Conservation (phyloP, 2,888 invertebrate genomes). For the Ennomos erosarius region DNA sequence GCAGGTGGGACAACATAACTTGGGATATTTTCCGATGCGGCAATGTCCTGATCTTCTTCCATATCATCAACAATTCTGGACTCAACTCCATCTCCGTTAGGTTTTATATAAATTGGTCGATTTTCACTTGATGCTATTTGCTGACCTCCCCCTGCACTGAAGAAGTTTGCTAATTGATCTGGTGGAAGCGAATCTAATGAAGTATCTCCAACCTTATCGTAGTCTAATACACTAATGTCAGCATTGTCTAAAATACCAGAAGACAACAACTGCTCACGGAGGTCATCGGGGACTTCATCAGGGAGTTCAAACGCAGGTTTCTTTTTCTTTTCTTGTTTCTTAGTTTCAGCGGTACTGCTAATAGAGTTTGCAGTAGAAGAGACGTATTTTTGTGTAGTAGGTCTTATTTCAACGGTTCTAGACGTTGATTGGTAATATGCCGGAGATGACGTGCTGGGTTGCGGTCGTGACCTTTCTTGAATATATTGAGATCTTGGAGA, state of each 20-base stretch:
- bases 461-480: constrained; percentile 72
- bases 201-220: constrained; percentile 95
- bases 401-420: constrained; percentile 77
- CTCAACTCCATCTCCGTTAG: constrained; percentile 85
- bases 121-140: constrained; percentile 90
- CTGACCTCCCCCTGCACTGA: constrained; percentile 92
- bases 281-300: constrained; percentile 95
- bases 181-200: constrained; percentile 93
- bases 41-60: constrained; percentile 83
- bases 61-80: constrained; percentile 77
- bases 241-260: constrained; percentile 95
- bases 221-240: constrained; percentile 94
- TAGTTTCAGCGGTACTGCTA: constrained; percentile 69
- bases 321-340: constrained; percentile 84
- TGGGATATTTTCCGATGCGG: constrained; percentile 82
- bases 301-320: constrained; percentile 87
- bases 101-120: constrained; percentile 87
- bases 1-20: constrained; percentile 66
- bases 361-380: constrained; percentile 80
- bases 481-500: constrained; percentile 70
- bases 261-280: constrained; percentile 91
- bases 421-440: constrained; percentile 75
- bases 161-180: constrained; percentile 94
- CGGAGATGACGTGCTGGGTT: constrained; percentile 64
- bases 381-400: constrained; percentile 79